These are phyloP conservation scores for Xiphorhynchus erythropygius DNA, from an alignment of 2,797 vertebrate species.

Conservation along the genomic window DNA sequence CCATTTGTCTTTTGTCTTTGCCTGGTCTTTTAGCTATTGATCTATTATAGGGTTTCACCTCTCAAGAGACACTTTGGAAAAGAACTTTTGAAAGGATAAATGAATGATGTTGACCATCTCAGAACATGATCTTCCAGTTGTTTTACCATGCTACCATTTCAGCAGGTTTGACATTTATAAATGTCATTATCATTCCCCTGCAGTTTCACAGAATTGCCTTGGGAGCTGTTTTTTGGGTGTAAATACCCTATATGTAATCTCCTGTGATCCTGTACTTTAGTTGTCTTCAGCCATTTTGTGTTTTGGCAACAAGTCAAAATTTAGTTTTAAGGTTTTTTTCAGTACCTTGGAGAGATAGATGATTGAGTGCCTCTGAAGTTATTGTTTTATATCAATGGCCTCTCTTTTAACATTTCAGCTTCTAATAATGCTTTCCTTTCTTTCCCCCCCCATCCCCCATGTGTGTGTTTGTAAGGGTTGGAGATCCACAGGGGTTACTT, in stretches of 20 bases:
- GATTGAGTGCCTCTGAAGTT: neutral
- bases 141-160: neutral
- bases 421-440: neutral
- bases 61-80: neutral
- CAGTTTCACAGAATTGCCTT: neutral
- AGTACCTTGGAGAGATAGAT: neutral
- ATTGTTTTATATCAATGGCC: neutral
- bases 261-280: neutral
- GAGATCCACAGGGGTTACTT: neutral
- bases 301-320: neutral
- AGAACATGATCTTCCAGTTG: neutral
- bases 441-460: rapidly evolving
- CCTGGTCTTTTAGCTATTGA: constrained; percentile 13
- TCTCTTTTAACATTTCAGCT: neutral
- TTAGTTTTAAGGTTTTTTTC: neutral
- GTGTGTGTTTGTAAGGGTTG: neutral
- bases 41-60: constrained; percentile 1
- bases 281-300: neutral
- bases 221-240: neutral
- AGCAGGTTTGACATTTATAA: neutral
- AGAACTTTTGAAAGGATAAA: neutral
- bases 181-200: neutral
- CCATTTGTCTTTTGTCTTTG: constrained; percentile 1
- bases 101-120: neutral
- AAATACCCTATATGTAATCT: neutral